Percentiles rank a stretch among this genome's conserved stretches.
Evolutionary conservation across 2,797 vertebrate genomes (phyloP).

Genomic region (Clarias fuscus): DNA sequence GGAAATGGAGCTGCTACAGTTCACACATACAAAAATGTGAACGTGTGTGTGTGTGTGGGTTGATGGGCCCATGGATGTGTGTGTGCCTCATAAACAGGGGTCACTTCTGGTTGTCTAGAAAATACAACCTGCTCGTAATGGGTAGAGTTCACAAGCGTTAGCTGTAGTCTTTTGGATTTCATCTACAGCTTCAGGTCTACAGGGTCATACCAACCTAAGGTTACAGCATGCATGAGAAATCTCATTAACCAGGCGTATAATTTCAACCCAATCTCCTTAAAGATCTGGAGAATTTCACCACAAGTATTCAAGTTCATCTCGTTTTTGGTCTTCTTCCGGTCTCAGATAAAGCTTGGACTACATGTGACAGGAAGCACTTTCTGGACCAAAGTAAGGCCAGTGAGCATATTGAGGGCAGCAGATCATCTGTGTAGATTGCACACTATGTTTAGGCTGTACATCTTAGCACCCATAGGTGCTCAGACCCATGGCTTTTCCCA

Average conservation of each 20-base stretch:
- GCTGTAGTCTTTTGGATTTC: constrained; percentile 26
- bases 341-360: not conserved
- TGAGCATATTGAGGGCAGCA: constrained; percentile 70
- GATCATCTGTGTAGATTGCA: constrained; percentile 63
- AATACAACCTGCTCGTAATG: constrained; percentile 54
- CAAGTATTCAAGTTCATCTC: not conserved
- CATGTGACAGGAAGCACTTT: not conserved
- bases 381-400: constrained; percentile 60
- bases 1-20: constrained; percentile 52
- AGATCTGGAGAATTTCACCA: not conserved
- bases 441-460: constrained; percentile 38
- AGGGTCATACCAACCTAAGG: not conserved
- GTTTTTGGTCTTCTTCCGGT: not conserved
- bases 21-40: constrained; percentile 46
- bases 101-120: constrained; percentile 57
- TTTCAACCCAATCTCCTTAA: not conserved
- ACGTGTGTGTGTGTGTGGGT: not conserved
- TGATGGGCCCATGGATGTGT: constrained; percentile 2
- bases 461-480: constrained; percentile 53
- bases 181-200: not conserved
- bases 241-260: constrained; percentile 13
- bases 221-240: constrained; percentile 1
- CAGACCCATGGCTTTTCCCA: constrained; percentile 47
- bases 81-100: constrained; percentile 55
- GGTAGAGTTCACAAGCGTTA: constrained; percentile 23